These are phyloP conservation scores for Papilio glaucus DNA, from an alignment of 1,140 invertebrate species.

Conservation along the genomic window DNA sequence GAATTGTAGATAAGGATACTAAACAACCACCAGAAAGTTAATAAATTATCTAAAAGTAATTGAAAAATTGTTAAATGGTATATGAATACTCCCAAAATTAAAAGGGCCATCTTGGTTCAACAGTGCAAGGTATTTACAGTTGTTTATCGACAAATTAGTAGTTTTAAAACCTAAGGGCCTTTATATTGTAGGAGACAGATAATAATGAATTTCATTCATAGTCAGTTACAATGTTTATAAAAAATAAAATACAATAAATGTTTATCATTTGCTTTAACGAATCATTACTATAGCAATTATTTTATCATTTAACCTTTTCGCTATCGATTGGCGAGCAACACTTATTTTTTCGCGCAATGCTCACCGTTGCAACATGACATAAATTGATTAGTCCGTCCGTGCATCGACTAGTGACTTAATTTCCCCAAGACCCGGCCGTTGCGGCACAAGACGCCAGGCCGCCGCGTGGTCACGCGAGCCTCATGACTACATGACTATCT, in stretches of 20 bases:
- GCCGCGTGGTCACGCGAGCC: constrained; percentile 60
- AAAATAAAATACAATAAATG: neutral
- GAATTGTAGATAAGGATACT: neutral
- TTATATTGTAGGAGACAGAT: too few relatives aligned
- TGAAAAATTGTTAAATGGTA: neutral
- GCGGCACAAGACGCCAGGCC: constrained; percentile 39
- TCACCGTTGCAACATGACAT: constrained; percentile 43
- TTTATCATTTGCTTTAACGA: neutral
- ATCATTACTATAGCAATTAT: neutral
- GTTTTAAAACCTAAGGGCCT: too few relatives aligned
- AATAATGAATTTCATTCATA: too few relatives aligned
- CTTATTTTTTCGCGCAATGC: constrained; percentile 47
- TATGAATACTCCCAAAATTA: too few relatives aligned
- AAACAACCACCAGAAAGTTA: neutral
- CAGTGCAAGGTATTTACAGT: too few relatives aligned
- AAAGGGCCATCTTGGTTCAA: too few relatives aligned
- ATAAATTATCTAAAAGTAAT: neutral
- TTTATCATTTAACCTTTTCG: constrained; percentile 4
- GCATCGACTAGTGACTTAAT: constrained; percentile 36
- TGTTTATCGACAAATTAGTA: too few relatives aligned
- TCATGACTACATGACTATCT: constrained; percentile 48
- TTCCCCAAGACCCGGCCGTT: constrained; percentile 20
- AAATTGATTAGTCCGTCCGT: constrained; percentile 53
- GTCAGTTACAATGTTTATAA: too few relatives aligned
- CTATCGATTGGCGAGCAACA: constrained; percentile 1